These are phyloP conservation scores for Ostrea edulis DNA, from an alignment of 1,140 invertebrate species.

Conservation along the genomic window DNA sequence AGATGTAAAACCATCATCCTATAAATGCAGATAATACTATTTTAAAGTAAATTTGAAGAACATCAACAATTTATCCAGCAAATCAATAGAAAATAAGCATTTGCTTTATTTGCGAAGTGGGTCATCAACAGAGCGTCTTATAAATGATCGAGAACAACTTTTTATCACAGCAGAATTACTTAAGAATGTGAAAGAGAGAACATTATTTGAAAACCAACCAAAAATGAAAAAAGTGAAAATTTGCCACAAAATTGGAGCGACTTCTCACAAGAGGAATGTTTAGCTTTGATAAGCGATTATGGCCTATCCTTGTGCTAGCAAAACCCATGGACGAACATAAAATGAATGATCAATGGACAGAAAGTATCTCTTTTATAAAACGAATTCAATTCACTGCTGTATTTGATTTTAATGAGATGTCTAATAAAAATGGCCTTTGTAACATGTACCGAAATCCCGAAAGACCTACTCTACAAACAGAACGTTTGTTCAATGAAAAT, in stretches of 20 bases:
- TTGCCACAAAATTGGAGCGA: neutral
- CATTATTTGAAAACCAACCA: slow-evolving; percentile 20
- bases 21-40: neutral
- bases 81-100: slow-evolving; percentile 10
- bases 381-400: no score
- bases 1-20: slow-evolving; percentile 46
- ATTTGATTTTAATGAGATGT: slow-evolving; percentile 51
- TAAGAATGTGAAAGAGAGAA: neutral
- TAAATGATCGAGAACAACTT: neutral
- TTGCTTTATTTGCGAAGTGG: slow-evolving; percentile 26
- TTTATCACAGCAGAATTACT: neutral
- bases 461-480: neutral
- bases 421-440: slow-evolving; percentile 44
- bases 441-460: neutral
- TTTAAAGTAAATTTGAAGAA: slow-evolving; percentile 44
- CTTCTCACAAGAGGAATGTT: slow-evolving; percentile 24
- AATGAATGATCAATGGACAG: neutral
- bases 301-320: slow-evolving; percentile 34
- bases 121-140: neutral
- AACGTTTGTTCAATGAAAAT: slow-evolving; percentile 4
- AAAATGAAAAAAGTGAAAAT: neutral
- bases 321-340: slow-evolving; percentile 47
- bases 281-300: slow-evolving; percentile 22
- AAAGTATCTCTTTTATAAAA: slow-evolving; percentile 39
- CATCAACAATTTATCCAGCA: neutral